Evolutionary conservation across 1,140 invertebrate species (phyloP).

Genomic region (Lepidostoma basale): DNA sequence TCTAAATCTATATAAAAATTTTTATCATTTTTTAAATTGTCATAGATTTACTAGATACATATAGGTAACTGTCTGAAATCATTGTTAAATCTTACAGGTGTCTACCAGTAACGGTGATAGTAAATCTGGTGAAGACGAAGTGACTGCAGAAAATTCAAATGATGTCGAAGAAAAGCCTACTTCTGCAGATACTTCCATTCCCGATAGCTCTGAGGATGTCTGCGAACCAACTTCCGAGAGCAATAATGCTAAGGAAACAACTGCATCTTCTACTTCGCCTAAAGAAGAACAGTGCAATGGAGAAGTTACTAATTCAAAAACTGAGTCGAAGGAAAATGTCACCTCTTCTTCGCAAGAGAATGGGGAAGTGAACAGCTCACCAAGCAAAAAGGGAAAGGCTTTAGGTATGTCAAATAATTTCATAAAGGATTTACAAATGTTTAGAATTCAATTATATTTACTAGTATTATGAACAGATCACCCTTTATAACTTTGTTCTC

Average conservation of each 20-base stretch:
- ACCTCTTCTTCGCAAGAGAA: slow-evolving; percentile 55
- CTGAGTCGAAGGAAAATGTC: slow-evolving; percentile 51
- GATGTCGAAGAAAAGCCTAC: not conserved
- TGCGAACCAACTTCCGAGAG: slow-evolving; percentile 60
- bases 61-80: no score
- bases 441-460: no score
- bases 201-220: slow-evolving; percentile 65
- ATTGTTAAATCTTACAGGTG: slow-evolving; percentile 51
- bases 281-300: slow-evolving; percentile 51
- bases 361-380: slow-evolving; percentile 55
- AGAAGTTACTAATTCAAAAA: slow-evolving; percentile 61
- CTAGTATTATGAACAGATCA: no score
- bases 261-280: slow-evolving; percentile 53
- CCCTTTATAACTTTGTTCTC: no score
- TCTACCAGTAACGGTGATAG: slow-evolving; percentile 63
- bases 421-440: no score
- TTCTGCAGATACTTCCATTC: slow-evolving; percentile 54
- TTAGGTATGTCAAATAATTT: no score
- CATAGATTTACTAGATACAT: no score
- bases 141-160: not conserved
- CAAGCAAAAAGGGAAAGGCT: slow-evolving; percentile 34
- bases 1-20: no score
- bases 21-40: no score
- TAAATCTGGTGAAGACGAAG: not conserved
- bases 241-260: slow-evolving; percentile 50